Conservation (phyloP, 2,113 vertebrate species). For the Hyperopisus bebe region DNA sequence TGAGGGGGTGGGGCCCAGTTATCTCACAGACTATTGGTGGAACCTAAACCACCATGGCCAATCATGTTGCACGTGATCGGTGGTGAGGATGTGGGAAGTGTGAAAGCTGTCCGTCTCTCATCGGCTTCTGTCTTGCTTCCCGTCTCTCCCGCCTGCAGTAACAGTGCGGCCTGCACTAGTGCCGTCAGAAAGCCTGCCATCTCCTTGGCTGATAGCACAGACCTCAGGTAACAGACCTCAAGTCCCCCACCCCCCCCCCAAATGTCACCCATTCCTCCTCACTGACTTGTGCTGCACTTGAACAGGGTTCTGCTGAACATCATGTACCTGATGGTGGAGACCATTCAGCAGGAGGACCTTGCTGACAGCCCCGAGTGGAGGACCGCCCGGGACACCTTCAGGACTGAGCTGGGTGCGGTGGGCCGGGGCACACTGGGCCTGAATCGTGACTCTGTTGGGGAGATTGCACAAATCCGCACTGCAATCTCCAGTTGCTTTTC, state of each 20-base stretch:
- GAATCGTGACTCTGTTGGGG: background rate
- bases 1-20: background rate
- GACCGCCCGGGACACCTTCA: slow-evolving; percentile 80
- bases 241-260: background rate
- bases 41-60: background rate
- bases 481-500: background rate
- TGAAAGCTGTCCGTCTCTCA: background rate
- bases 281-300: background rate
- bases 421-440: background rate
- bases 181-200: slow-evolving; percentile 95
- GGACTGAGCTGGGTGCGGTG: slow-evolving; percentile 77
- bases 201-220: slow-evolving; percentile 95
- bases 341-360: slow-evolving; percentile 81
- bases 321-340: slow-evolving; percentile 96
- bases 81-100: background rate
- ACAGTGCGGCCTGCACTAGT: slow-evolving; percentile 92
- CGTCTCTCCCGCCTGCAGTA: slow-evolving; percentile 55
- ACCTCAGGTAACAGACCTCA: slow-evolving; percentile 65
- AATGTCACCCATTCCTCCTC: background rate
- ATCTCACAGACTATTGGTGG: background rate
- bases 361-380: slow-evolving; percentile 84
- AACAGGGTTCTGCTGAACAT: slow-evolving; percentile 89
- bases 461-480: background rate
- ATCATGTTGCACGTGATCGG: background rate
- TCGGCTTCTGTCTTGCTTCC: background rate